Conservation (phyloP, 2,888 invertebrate species). For the Ernsta delagoae region DNA sequence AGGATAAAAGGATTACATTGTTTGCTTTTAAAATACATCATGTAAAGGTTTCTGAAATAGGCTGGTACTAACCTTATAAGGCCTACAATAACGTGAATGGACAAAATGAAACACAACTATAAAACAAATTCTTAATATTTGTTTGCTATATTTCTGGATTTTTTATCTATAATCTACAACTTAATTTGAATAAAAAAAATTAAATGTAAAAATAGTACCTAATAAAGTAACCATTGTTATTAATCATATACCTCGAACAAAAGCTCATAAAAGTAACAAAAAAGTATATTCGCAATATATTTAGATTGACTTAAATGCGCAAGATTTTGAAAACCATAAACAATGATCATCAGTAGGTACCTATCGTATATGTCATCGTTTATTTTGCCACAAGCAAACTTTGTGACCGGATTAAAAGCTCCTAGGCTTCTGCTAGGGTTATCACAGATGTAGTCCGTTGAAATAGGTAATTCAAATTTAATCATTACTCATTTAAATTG, state of each 20-base stretch:
- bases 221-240: no score
- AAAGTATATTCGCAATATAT: conserved; percentile 16
- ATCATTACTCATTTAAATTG: no score
- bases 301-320: conserved; percentile 14
- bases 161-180: no score
- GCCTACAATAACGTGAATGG: neutral
- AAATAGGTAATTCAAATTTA: no score
- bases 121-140: no score
- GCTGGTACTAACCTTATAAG: neutral
- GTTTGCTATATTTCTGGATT: no score
- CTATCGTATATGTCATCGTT: conserved; percentile 30
- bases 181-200: no score
- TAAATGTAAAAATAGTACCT: no score
- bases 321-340: conserved; percentile 17
- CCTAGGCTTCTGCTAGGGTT: no score
- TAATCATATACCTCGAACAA: neutral
- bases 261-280: neutral
- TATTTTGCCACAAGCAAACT: conserved; percentile 31
- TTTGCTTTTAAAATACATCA: neutral
- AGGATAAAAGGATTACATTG: neutral
- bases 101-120: no score
- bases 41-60: neutral
- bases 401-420: conserved; percentile 27
- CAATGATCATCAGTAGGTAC: conserved; percentile 28
- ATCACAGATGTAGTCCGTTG: no score